phyloP scores from a whole-genome alignment of 1,140 invertebrate genomes.

The Sogatella furcifera region DNA sequence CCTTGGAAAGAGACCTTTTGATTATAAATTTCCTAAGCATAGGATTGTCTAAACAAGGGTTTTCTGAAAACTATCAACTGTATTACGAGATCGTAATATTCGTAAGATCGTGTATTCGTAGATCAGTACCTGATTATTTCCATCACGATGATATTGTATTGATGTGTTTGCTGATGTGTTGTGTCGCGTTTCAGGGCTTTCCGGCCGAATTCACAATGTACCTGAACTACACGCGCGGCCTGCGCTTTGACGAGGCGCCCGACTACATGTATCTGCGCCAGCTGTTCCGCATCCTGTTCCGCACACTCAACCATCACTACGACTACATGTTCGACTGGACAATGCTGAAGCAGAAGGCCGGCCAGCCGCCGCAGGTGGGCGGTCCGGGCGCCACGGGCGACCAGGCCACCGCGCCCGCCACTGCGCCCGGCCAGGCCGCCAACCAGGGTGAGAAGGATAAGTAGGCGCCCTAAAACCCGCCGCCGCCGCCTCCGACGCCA shows the following conservation, averaged over 20 bases:
- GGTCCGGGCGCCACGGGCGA: constrained; percentile 12
- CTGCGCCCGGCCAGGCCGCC: background rate
- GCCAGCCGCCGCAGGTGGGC: constrained; percentile 13
- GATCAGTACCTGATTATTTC: too few species aligned
- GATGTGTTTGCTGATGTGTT: too few species aligned
- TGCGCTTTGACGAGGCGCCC: constrained; percentile 91
- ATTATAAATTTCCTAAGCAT: too few species aligned
- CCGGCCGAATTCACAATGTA: constrained; percentile 98
- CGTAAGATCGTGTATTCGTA: too few species aligned
- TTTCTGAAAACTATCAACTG: too few species aligned
- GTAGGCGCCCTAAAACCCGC: background rate
- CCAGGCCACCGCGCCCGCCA: background rate
- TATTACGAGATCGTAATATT: too few species aligned
- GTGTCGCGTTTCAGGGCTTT: constrained; percentile 69
- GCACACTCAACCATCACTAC: constrained; percentile 97
- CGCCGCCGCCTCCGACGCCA: too few species aligned
- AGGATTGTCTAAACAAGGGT: too few species aligned
- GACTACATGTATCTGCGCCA: constrained; percentile 98
- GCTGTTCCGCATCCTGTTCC: constrained; percentile 95
- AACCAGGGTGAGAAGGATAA: background rate
- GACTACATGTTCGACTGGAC: constrained; percentile 99
- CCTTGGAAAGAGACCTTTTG: too few species aligned
- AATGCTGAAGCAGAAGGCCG: constrained; percentile 84
- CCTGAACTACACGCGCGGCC: constrained; percentile 90
- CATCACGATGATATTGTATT: too few species aligned